A percentile compares a stretch with the other conserved stretches of the same genome.
Evolutionary conservation across 2,888 invertebrate genomes (phyloP).

Genomic region (Scaptomyza caliginosa): DNA sequence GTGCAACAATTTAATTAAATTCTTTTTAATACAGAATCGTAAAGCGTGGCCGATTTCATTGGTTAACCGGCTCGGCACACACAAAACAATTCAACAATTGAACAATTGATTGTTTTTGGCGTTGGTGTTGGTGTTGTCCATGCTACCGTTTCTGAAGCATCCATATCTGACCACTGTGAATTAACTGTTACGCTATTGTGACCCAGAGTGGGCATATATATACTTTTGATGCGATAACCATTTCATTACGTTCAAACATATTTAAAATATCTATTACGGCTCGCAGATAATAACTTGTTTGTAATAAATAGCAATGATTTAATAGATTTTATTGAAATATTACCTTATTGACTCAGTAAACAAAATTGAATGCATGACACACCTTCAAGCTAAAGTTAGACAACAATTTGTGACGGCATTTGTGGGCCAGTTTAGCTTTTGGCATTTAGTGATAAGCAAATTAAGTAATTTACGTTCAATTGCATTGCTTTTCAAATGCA

Average conservation of each 20-base stretch:
- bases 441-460: conserved; percentile 36
- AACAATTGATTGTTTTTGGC: no score
- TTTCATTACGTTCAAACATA: conserved; percentile 31
- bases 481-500: conserved; percentile 30
- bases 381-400: conserved; percentile 30
- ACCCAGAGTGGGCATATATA: conserved; percentile 25
- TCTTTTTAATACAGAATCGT: conserved; percentile 43
- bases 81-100: conserved; percentile 75
- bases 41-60: conserved; percentile 74
- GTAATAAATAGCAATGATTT: no score
- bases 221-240: conserved; percentile 28
- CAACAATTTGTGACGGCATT: not conserved
- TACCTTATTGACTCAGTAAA: no score
- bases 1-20: conserved; percentile 37
- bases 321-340: no score
- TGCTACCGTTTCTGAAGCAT: conserved; percentile 6
- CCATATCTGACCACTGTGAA: conserved; percentile 22
- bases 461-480: conserved; percentile 42
- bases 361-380: no score
- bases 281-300: conserved; percentile 21
- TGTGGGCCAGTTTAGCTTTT: not conserved
- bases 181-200: conserved; percentile 63
- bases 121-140: conserved; percentile 42
- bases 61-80: conserved; percentile 53
- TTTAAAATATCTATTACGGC: conserved; percentile 32